These are phyloP conservation scores for Pseudois nayaur DNA, from an alignment of 2,113 vertebrate species.

Conservation along the genomic window DNA sequence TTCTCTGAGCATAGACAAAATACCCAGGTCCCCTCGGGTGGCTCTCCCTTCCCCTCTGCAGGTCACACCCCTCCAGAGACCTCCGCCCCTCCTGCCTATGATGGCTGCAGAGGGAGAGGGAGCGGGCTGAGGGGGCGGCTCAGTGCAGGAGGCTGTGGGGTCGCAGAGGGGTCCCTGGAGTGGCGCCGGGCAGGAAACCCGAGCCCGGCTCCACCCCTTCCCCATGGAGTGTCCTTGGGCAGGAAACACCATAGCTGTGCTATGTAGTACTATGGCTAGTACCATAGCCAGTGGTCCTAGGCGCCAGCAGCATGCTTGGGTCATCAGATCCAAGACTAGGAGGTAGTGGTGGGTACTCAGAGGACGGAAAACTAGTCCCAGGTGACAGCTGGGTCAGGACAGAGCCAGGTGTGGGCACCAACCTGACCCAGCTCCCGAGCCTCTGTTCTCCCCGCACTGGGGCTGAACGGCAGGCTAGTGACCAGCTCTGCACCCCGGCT, in stretches of 20 bases:
- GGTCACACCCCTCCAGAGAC: not conserved
- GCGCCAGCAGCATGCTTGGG: not conserved
- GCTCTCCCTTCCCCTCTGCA: too few relatives aligned
- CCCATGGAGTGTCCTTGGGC: fast-evolving
- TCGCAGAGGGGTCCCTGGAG: not conserved
- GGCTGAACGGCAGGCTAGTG: not conserved
- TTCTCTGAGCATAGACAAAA: not conserved
- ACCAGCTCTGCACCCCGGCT: too few relatives aligned
- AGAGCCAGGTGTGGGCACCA: not conserved
- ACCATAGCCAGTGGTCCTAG: too few relatives aligned
- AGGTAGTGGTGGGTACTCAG: not conserved
- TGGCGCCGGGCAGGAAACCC: not conserved
- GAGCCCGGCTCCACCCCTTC: not conserved
- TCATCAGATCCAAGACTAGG: not conserved
- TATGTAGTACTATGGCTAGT: too few relatives aligned
- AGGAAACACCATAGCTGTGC: not conserved
- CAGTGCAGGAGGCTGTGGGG: not conserved
- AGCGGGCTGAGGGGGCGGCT: not conserved
- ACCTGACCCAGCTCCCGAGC: fast-evolving
- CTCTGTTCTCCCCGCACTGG: fast-evolving
- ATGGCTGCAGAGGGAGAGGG: not conserved
- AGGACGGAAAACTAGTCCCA: not conserved
- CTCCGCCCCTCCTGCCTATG: not conserved
- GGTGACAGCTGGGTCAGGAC: not conserved
- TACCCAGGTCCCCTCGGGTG: not conserved